Percentiles rank a stretch among this genome's conserved stretches.
These are phyloP conservation scores for Empidonax alnorum DNA, from an alignment of 2,113 vertebrate genomes.

Conservation along the genomic window DNA sequence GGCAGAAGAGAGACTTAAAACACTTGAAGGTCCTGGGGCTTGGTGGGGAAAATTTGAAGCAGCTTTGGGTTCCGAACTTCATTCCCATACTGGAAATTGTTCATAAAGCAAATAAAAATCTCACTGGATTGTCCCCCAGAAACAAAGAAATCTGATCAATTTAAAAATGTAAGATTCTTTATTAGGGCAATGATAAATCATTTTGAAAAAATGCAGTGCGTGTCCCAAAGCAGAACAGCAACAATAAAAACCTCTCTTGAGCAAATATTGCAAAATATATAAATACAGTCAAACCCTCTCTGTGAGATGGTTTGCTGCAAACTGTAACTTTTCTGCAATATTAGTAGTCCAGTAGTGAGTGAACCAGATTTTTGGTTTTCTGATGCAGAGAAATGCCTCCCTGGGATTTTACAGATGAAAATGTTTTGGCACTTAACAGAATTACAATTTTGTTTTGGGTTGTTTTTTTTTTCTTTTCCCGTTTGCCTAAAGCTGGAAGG, in stretches of 20 bases:
- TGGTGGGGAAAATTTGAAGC: neutral
- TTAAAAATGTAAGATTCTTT: neutral
- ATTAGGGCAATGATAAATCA: neutral
- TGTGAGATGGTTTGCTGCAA: neutral
- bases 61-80: neutral
- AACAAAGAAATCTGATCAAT: neutral
- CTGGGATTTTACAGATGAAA: neutral
- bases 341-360: neutral
- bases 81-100: neutral
- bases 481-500: neutral
- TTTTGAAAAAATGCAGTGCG: neutral
- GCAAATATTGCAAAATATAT: constrained; percentile 34
- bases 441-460: neutral
- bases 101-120: neutral
- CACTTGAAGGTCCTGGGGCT: neutral
- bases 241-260: constrained; percentile 27
- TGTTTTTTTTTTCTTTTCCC: neutral
- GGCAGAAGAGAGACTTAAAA: neutral
- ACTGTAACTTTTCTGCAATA: neutral
- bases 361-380: neutral
- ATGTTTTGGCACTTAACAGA: neutral
- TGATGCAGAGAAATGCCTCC: neutral
- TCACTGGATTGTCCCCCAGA: neutral
- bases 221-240: constrained; percentile 17
- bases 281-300: neutral